Evolutionary conservation across 2,113 vertebrate species (phyloP), one percentile per base, ranked within the genome.

Genomic region (Danionella cerebrum): DNA sequence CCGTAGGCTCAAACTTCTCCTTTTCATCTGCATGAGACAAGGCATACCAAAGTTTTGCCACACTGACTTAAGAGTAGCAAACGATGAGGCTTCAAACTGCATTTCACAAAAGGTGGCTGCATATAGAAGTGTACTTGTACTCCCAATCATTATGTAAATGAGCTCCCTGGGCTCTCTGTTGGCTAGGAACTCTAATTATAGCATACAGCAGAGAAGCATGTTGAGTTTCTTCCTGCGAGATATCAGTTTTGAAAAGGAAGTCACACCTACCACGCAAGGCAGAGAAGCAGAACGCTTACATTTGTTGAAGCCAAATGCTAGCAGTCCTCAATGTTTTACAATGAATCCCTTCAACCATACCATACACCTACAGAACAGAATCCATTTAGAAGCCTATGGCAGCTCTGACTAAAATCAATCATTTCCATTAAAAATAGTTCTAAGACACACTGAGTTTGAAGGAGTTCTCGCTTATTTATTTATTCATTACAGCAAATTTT

Each of bases 1-100:
- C 90, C 48, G 91, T 93, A 67, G 94, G 93, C 89, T 96, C 94
- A 83, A 96, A 96, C 91, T 95, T 96, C 91, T 96, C 93, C 84
- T 96, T 96, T 92, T 96, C 94, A 96, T 96, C 94, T 96, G 76
- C 24, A 77, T 63, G 57, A 73, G 38, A 36, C 31, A 33, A 13
- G 41, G 11, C 45, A 38, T 4, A 42, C 44, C 4, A 2, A 9
- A 1, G 65, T 14, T 35, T 42, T 9, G 6, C 14, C 13, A 24
- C n/a, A 21, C 3, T n/a, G 6, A 63, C 24, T 24, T 33, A 5
- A 33, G 3, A 6, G 29, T 33, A 33, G n/a, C n/a, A n/a, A n/a
- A n/a, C n/a, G n/a, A n/a, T n/a, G n/a, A n/a, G n/a, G n/a, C n/a
- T n/a, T n/a, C n/a, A n/a, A n/a, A n/a, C n/a, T n/a, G n/a, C n/a